phyloP scores from a whole-genome alignment of 2,797 vertebrate species.

The Halcyon chelicuti region DNA sequence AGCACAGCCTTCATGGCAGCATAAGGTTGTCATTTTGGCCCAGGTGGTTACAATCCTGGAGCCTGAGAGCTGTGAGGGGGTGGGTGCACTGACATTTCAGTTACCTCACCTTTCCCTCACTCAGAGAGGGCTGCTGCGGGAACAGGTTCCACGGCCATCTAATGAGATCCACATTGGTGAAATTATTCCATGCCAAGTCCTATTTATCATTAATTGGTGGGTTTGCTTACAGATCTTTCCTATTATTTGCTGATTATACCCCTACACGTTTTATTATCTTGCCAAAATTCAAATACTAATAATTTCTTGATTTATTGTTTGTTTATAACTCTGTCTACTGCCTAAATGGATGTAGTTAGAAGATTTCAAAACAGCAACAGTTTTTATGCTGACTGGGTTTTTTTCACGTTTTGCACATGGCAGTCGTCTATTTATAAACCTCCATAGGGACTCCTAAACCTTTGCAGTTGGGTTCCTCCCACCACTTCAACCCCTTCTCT shows the following conservation, averaged over 20 bases:
- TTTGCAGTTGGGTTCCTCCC: conserved; percentile 48
- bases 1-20: conserved; percentile 14
- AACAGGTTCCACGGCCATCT: conserved; percentile 75
- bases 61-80: conserved; percentile 36
- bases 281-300: conserved; percentile 76
- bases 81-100: conserved; percentile 61
- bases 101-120: conserved; percentile 77
- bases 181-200: conserved; percentile 63
- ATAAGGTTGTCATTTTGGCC: conserved; percentile 80
- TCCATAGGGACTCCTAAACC: conserved; percentile 51
- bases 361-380: conserved; percentile 66
- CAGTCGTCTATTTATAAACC: conserved; percentile 64
- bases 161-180: conserved; percentile 80
- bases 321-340: conserved; percentile 68
- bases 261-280: conserved; percentile 74
- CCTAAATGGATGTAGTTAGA: conserved; percentile 50
- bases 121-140: conserved; percentile 60
- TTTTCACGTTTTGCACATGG: conserved; percentile 64
- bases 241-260: conserved; percentile 77
- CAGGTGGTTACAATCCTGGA: conserved; percentile 78
- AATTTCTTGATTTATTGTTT: conserved; percentile 79
- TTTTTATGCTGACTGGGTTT: conserved; percentile 61
- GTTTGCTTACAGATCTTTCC: conserved; percentile 72
- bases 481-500: conserved; percentile 44
- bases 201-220: conserved; percentile 77